A percentile compares a stretch with the other conserved stretches of the same genome.
These are phyloP conservation scores for Cephus nigrinus DNA, from an alignment of 2,888 invertebrate species.

Conservation along the genomic window DNA sequence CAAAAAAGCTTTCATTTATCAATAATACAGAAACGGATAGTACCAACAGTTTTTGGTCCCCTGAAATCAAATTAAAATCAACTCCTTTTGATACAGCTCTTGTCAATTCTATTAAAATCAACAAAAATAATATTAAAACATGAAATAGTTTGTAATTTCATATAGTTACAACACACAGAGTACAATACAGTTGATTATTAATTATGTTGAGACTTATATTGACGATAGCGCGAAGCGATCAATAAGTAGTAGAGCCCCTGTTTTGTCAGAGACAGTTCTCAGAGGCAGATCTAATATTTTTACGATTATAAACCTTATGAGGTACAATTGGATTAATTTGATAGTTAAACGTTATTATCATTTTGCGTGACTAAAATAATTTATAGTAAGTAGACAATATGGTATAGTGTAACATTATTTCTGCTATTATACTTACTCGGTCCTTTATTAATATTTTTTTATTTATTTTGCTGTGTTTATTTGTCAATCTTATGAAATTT, in stretches of 20 bases:
- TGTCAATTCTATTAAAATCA: not conserved
- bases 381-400: not conserved
- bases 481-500: not conserved
- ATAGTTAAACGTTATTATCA: not conserved
- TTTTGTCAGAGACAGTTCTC: conserved; percentile 26
- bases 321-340: not conserved
- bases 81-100: not conserved
- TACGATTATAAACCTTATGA: not conserved
- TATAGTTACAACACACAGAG: not conserved
- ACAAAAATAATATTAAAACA: not conserved
- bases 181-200: not conserved
- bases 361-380: not conserved
- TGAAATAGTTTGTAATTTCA: not conserved
- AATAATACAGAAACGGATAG: not conserved
- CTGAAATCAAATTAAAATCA: not conserved
- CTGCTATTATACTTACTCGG: not conserved
- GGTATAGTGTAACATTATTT: not conserved
- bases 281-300: not conserved
- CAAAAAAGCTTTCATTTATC: not conserved
- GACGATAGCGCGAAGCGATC: conserved; percentile 33
- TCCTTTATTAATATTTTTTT: not conserved
- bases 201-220: conserved; percentile 12
- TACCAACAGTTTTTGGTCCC: not conserved
- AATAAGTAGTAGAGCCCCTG: conserved; percentile 37
- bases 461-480: not conserved